Conservation (phyloP, 2,888 invertebrate species). For the Synergus gifuensis region DNA sequence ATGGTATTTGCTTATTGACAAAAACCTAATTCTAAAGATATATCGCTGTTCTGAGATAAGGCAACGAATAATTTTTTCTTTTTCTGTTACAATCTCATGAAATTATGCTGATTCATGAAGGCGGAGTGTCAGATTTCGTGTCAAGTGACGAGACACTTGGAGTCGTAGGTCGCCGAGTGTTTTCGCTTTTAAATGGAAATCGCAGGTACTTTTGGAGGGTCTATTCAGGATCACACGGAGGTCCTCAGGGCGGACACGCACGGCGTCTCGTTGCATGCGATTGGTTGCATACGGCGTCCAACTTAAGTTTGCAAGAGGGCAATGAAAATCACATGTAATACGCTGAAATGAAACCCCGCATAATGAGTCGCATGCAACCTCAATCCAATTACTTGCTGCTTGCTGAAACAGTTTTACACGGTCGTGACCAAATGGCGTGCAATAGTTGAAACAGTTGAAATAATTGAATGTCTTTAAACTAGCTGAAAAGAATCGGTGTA, state of each 20-base stretch:
- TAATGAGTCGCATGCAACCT: constrained; percentile 54
- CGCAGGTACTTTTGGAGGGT: constrained; percentile 52
- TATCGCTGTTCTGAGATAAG: background rate
- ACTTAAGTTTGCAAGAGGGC: constrained; percentile 44
- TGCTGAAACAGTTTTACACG: constrained; percentile 26
- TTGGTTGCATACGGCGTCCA: constrained; percentile 57
- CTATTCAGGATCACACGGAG: constrained; percentile 52
- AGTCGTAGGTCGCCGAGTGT: constrained; percentile 42
- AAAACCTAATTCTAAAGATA: background rate
- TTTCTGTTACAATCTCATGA: background rate
- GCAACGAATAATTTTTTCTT: background rate
- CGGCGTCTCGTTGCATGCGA: constrained; percentile 56
- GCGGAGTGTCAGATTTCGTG: constrained; percentile 48
- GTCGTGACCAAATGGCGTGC: constrained; percentile 37
- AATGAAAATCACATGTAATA: constrained; percentile 47
- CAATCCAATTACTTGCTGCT: constrained; percentile 40
- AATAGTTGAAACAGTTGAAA: constrained; percentile 37
- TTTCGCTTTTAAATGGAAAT: constrained; percentile 44
- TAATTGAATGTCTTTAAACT: constrained; percentile 41
- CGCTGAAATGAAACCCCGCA: constrained; percentile 47
- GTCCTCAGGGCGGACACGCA: constrained; percentile 52
- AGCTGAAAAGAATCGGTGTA: constrained; percentile 25
- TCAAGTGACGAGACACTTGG: constrained; percentile 50
- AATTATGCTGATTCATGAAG: constrained; percentile 18
- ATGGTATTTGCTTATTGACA: too few species aligned